Conservation (phyloP, 2,113 vertebrate species). For the Nycticryphes semicollaris region DNA sequence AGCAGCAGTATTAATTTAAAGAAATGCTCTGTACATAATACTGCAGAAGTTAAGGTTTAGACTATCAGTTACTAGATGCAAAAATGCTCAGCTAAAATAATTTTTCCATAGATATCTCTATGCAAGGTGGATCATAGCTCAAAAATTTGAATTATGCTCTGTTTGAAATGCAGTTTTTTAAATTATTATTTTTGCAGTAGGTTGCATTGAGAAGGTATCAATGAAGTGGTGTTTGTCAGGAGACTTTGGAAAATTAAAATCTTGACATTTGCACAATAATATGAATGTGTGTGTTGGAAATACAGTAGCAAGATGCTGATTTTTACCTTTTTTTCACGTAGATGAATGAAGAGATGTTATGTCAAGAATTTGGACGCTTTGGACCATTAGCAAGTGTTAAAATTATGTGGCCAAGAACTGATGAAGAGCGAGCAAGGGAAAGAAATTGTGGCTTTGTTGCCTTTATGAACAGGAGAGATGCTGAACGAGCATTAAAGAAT, state of each 20-base stretch:
- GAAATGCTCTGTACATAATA: background rate
- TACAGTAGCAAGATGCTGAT: background rate
- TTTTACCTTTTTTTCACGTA: conserved; percentile 48
- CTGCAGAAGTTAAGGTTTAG: background rate
- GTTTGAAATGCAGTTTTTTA: background rate
- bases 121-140: background rate
- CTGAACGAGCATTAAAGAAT: conserved; percentile 96
- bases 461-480: conserved; percentile 98
- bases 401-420: conserved; percentile 99
- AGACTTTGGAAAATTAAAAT: background rate
- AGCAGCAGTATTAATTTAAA: background rate
- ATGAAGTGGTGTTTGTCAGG: background rate
- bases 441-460: conserved; percentile 99
- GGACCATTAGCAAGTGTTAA: conserved; percentile 97
- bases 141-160: background rate
- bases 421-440: conserved; percentile 97
- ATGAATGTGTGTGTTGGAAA: background rate
- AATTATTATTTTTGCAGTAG: background rate
- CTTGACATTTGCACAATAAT: background rate
- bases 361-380: conserved; percentile 97
- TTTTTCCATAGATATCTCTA: background rate
- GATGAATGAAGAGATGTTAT: conserved; percentile 99
- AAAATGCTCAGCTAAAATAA: background rate
- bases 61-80: background rate
- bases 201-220: background rate